Percentiles rank a stretch among this genome's conserved stretches.
Conservation (phyloP, 1,140 invertebrate genomes). For the Pseudomyrmex cubaensis region DNA sequence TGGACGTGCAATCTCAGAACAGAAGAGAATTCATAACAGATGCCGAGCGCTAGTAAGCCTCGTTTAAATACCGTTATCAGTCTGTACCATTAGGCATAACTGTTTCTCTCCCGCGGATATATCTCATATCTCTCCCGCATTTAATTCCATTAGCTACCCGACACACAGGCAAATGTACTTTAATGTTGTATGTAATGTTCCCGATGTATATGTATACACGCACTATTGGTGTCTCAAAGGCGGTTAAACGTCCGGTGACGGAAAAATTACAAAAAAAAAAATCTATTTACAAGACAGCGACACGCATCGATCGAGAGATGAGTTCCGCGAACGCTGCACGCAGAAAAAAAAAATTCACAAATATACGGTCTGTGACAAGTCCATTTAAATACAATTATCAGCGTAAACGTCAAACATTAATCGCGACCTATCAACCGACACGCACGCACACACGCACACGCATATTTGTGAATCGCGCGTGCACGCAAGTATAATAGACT, state of each 20-base stretch:
- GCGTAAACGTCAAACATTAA: background rate
- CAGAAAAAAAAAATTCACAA: background rate
- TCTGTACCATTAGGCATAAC: slow-evolving; percentile 62
- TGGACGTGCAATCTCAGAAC: too few species aligned
- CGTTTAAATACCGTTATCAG: slow-evolving; percentile 76
- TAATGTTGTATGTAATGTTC: slow-evolving; percentile 24
- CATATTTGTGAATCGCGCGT: too few species aligned
- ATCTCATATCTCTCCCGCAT: slow-evolving; percentile 56
- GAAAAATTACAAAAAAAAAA: background rate
- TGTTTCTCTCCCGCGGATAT: slow-evolving; percentile 56
- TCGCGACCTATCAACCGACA: background rate
- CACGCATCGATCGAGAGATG: background rate
- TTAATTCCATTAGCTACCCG: slow-evolving; percentile 70
- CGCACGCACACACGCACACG: background rate
- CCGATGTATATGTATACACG: slow-evolving; percentile 28
- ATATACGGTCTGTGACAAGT: slow-evolving; percentile 7
- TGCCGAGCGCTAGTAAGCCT: slow-evolving; percentile 64
- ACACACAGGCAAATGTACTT: slow-evolving; percentile 38
- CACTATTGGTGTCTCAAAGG: slow-evolving; percentile 31
- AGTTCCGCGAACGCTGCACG: background rate
- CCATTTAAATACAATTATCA: slow-evolving; percentile 22
- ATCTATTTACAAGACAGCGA: background rate
- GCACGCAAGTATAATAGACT: slow-evolving; percentile 41
- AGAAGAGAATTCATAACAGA: slow-evolving; percentile 35
- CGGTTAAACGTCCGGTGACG: background rate